A percentile compares a stretch with the other conserved stretches of the same genome.
Evolutionary conservation across 2,113 vertebrate genomes (phyloP).

Genomic region (Eurystomus gularis): DNA sequence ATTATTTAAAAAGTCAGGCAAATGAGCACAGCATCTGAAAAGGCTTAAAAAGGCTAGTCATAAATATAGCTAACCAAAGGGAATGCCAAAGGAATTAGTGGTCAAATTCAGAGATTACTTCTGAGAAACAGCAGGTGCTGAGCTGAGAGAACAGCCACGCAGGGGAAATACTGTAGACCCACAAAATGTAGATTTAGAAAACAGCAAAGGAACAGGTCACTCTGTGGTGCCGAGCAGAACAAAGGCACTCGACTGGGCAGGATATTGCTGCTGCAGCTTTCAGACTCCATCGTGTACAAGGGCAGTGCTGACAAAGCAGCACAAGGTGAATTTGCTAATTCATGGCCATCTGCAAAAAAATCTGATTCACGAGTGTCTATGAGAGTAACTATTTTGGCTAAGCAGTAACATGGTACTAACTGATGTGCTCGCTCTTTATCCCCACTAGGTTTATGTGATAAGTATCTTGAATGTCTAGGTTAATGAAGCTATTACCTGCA

Average conservation of each 20-base stretch:
- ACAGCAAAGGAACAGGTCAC: neutral
- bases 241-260: neutral
- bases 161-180: neutral
- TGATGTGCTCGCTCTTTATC: neutral
- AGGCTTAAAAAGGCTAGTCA: neutral
- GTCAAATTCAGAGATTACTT: neutral
- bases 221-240: neutral
- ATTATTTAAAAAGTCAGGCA: neutral
- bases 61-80: neutral
- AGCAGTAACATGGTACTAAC: neutral
- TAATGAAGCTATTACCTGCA: neutral
- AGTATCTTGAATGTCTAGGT: neutral
- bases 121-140: neutral
- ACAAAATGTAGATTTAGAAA: neutral
- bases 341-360: neutral
- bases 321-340: neutral
- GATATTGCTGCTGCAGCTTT: neutral
- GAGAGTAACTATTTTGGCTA: neutral
- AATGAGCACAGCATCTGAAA: neutral
- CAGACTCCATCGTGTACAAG: neutral
- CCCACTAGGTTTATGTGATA: neutral
- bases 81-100: neutral
- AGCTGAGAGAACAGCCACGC: neutral
- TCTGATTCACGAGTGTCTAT: accelerated
- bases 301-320: neutral